A percentile compares a stretch with the other conserved stretches of the same genome.
Evolutionary conservation across 2,888 invertebrate species (phyloP).

Genomic region (Keiferia lycopersicella): DNA sequence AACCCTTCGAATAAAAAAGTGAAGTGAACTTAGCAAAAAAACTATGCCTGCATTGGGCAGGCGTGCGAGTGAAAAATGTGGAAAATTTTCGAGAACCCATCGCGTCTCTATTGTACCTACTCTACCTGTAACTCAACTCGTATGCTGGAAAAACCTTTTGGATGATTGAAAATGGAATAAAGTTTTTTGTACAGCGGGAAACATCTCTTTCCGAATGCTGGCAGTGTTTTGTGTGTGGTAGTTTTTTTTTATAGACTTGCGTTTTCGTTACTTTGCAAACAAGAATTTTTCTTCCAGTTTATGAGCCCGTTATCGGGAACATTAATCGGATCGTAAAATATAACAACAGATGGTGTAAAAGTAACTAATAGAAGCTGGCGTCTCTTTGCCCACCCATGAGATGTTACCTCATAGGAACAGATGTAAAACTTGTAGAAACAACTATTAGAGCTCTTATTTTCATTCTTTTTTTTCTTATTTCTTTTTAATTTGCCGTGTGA

Average conservation of each 20-base stretch:
- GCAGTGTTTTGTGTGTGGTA: no score
- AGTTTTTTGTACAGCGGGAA: background rate
- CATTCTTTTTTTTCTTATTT: no score
- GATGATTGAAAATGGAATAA: background rate
- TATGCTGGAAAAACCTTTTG: background rate
- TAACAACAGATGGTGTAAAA: background rate
- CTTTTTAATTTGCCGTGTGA: no score
- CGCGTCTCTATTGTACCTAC: background rate
- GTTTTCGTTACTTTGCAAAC: background rate
- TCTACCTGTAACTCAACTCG: background rate
- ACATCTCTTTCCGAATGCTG: background rate
- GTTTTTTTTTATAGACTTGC: no score
- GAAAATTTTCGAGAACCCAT: background rate
- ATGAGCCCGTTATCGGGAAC: background rate
- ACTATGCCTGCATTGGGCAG: background rate
- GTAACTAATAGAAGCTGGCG: no score
- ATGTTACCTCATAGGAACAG: no score
- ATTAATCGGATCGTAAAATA: background rate
- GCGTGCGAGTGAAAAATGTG: background rate
- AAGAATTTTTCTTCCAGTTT: background rate
- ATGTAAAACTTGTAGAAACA: no score
- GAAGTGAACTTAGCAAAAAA: background rate
- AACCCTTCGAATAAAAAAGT: background rate
- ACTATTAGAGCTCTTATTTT: no score
- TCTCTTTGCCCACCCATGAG: no score